Base-by-base conservation (phyloP, 2,797 vertebrate species). In the Tadarida brasiliensis region DNA sequence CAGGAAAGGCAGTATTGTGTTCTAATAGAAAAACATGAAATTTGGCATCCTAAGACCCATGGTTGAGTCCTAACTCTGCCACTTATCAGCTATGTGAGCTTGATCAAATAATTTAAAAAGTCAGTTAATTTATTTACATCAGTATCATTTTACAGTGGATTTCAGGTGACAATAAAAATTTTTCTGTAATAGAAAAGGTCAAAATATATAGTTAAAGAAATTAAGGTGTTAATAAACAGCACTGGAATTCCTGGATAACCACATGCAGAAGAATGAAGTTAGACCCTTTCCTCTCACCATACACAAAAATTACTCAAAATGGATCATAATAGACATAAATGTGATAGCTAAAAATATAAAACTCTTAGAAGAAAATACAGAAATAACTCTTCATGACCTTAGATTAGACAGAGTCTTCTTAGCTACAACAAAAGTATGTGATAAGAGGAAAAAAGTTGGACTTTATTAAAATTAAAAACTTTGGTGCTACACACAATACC, bases 121-220 rank as follows among this genome's bases (percentile, higher is more conserved):
- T 82, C 49, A 81, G 1, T 71, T 61, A 78, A 22, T 47, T 93
- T 84, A 39, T 77, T 87, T 70, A 77, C 3, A 63, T 24, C 17
- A 95, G 1, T 65, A 49, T 65, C 7, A 65, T 80, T 85, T 86
- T 47, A 80, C 19, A 91, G 2, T 81, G 68, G 57, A 81, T 81
- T 81, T 57, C 67, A 73, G 74, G 22, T 80, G 19, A 80, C 44
- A 65, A 14, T 12, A 85, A 80, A 28, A 54, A 65, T 44, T 12
- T 33, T 67, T 39, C 15, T n/a, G 8, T 89, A 76, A 61, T 68
- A 49, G 5, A 44, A 70, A 90, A 85, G 51, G 15, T 78, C 26
- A 93, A 74, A 82, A 83, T 67, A 14, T 76, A 17, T 74, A 51
- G 30, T 68, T 77, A 84, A 90, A 82, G 24, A 89, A 84, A 51